Evolutionary conservation across 2,113 vertebrate species (phyloP).

Genomic region (Cebus imitator): DNA sequence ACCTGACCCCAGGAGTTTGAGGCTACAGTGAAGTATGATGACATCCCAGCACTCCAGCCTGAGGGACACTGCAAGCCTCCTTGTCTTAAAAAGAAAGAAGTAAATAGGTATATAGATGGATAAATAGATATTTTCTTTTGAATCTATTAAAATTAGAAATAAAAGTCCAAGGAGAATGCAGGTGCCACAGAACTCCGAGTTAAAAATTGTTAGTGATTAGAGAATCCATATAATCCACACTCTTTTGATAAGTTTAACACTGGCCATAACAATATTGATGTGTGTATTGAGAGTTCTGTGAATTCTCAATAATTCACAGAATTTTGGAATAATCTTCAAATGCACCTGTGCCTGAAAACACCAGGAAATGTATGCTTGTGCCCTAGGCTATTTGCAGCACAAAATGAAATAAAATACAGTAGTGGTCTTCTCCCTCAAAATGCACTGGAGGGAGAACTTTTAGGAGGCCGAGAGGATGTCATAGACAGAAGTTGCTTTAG

Average conservation of each 20-base stretch:
- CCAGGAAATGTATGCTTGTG: not conserved
- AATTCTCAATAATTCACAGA: not conserved
- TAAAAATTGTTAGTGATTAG: not conserved
- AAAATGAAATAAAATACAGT: not conserved
- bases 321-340: not conserved
- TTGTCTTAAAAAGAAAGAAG: too few species aligned
- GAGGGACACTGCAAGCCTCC: too few species aligned
- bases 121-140: not conserved
- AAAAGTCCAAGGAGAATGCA: not conserved
- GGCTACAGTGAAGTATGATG: not conserved
- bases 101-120: not conserved
- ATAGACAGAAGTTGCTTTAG: not conserved
- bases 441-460: not conserved
- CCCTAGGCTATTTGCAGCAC: not conserved
- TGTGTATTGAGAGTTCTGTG: not conserved
- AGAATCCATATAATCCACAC: not conserved
- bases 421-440: not conserved
- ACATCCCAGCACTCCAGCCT: not conserved
- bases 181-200: not conserved
- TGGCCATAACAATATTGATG: not conserved
- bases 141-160: not conserved
- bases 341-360: not conserved
- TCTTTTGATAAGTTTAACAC: not conserved
- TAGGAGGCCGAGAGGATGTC: not conserved
- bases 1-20: not conserved